Evolutionary conservation across 2,797 vertebrate genomes (phyloP), one percentile per base, ranked within the genome.

Genomic region (Esox masquinongy): DNA sequence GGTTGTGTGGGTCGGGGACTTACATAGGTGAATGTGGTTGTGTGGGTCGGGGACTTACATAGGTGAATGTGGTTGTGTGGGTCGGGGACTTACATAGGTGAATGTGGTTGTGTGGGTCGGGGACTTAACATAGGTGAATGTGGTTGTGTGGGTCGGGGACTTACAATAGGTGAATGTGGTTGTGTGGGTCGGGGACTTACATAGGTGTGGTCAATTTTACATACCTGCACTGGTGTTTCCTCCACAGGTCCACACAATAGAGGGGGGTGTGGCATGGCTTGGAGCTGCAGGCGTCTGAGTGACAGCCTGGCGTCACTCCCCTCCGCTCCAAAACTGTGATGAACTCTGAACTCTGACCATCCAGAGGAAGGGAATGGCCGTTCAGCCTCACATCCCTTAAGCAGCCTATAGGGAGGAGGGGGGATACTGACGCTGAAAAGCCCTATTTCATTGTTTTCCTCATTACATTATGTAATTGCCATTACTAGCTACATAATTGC

Each of bases 201-300:
- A 15, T 34, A 64, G 59, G 59, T 66, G 53, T 67, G 15, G 56
- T 29, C 11, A 31, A 11, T 36, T 36, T 53, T 11, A 53, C 26
- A 19, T 80, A 96, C 95, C 92, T 92, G 94, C 95, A 96, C 85
- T 96, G 94, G 0, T 96, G 92, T 79, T 94, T 95, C 87, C 95
- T 95, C 96, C 95, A 96, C 78, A 97, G 89, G 80, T 97, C 95
- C 14, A 95, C 81, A n/a, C 95, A 95, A 82, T 86, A 90, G 64
- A 97, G 93, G 0, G 95, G 95, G 77, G 88, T 90, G 79, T 82
- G 87, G 72, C 95, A 97, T 4, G 96, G 95, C 9, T 91, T 91
- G 72, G 78, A 77, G 73, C 88, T 92, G 89, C 96, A 96, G 85
- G 94, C 93, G 34, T 95, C 90, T 12, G 95, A 95, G 71, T 87